A percentile compares a stretch with the other conserved stretches of the same genome.
These are phyloP conservation scores for Drosophila yooni DNA, from an alignment of 2,888 invertebrate species.

Conservation along the genomic window DNA sequence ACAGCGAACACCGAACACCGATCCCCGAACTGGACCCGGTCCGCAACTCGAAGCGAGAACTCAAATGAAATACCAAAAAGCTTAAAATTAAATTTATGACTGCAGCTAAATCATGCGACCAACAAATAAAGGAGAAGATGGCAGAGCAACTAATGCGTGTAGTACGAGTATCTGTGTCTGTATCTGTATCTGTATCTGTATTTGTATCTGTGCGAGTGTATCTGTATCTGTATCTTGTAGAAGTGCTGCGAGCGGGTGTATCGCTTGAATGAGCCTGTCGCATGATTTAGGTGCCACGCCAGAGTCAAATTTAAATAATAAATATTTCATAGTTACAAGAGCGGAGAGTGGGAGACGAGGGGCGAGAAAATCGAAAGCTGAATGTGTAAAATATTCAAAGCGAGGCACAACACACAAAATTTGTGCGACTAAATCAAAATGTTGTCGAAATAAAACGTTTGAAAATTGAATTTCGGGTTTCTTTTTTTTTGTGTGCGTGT, in stretches of 20 bases:
- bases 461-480: slow-evolving; percentile 74
- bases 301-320: slow-evolving; percentile 78
- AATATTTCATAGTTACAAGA: slow-evolving; percentile 74
- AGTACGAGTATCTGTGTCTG: slow-evolving; percentile 16
- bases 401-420: slow-evolving; percentile 37
- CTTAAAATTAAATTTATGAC: slow-evolving; percentile 79
- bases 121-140: slow-evolving; percentile 39
- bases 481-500: slow-evolving; percentile 6
- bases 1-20: background rate
- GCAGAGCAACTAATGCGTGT: slow-evolving; percentile 46
- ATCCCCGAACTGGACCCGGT: slow-evolving; percentile 24
- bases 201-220: slow-evolving; percentile 6
- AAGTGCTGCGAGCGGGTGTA: slow-evolving; percentile 37
- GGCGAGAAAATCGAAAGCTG: slow-evolving; percentile 58
- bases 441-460: slow-evolving; percentile 81
- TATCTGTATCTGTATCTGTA: slow-evolving; percentile 13
- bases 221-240: slow-evolving; percentile 37
- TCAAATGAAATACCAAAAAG: slow-evolving; percentile 71
- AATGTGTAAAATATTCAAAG: slow-evolving; percentile 76
- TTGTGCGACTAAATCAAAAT: slow-evolving; percentile 76
- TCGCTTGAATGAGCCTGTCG: slow-evolving; percentile 68
- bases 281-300: slow-evolving; percentile 70
- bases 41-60: slow-evolving; percentile 35
- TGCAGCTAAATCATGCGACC: slow-evolving; percentile 80
- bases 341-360: slow-evolving; percentile 33